Evolutionary conservation across 1,140 invertebrate genomes (phyloP).

Genomic region (Maconellicoccus hirsutus): DNA sequence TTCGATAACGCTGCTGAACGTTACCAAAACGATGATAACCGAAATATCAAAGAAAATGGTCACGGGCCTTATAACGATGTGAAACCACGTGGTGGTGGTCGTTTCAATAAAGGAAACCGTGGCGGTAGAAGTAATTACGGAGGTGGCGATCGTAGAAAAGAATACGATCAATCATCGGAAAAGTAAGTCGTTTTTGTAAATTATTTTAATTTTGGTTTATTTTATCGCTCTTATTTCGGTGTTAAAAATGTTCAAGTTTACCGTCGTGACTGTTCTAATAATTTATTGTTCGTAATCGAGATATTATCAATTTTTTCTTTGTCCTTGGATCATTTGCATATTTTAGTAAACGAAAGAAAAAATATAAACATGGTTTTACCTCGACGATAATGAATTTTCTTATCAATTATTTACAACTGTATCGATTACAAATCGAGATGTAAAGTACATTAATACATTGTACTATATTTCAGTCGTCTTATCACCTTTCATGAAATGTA

Average conservation of each 20-base stretch:
- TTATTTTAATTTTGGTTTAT: not conserved
- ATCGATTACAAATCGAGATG: not conserved
- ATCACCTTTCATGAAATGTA: too few relatives aligned
- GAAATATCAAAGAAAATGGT: constrained; percentile 1
- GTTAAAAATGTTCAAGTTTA: too few relatives aligned
- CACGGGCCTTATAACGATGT: not conserved
- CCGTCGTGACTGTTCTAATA: not conserved
- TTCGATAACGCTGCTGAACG: not conserved
- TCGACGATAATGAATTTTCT: not conserved
- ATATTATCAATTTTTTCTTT: not conserved
- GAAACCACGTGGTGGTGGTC: not conserved
- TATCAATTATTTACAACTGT: not conserved
- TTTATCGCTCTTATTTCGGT: too few relatives aligned
- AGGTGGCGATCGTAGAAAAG: not conserved
- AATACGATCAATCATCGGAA: not conserved
- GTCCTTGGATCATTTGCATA: not conserved
- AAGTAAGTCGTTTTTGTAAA: constrained; percentile 1
- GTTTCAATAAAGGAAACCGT: not conserved
- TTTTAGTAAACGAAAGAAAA: not conserved
- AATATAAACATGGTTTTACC: too few relatives aligned
- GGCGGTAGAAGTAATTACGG: not conserved
- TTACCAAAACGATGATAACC: not conserved
- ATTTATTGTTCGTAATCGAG: not conserved
- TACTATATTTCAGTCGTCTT: not conserved
- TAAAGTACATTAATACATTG: not conserved